Percentiles rank a stretch among this genome's conserved stretches.
These are phyloP conservation scores for Holocentrus rufus DNA, from an alignment of 2,797 vertebrate genomes.

Conservation along the genomic window DNA sequence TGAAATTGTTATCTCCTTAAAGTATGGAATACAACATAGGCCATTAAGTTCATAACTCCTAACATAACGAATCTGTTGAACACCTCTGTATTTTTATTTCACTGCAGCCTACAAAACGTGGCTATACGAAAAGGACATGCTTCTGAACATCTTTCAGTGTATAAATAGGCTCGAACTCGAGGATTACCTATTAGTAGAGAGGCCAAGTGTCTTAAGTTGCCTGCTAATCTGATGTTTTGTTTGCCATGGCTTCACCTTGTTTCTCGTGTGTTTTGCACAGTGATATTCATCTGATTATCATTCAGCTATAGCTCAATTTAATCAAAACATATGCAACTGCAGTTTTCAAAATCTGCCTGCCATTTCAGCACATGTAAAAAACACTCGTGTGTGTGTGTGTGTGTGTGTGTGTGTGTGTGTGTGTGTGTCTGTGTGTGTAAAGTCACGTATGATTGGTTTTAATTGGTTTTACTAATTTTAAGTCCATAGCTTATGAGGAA, in stretches of 20 bases:
- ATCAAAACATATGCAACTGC: not conserved
- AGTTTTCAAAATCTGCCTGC: not conserved
- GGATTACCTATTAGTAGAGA: constrained; percentile 73
- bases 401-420: too few relatives aligned
- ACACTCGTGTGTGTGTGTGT: not conserved
- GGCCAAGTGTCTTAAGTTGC: constrained; percentile 56
- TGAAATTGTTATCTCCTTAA: too few relatives aligned
- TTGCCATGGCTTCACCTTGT: constrained; percentile 18
- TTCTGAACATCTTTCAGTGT: constrained; percentile 28
- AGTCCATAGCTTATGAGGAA: too few relatives aligned
- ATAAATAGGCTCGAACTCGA: constrained; percentile 19
- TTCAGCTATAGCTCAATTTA: not conserved
- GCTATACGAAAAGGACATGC: not conserved
- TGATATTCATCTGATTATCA: not conserved
- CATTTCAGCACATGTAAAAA: not conserved
- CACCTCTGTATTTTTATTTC: too few relatives aligned
- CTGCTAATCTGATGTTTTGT: constrained; percentile 52
- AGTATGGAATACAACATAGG: too few relatives aligned
- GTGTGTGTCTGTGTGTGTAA: too few relatives aligned
- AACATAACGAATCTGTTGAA: too few relatives aligned
- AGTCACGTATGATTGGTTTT: not conserved
- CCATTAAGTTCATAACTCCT: too few relatives aligned
- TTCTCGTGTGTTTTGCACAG: constrained; percentile 20
- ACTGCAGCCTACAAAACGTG: too few relatives aligned
- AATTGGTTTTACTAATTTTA: not conserved